Evolutionary conservation across 2,888 invertebrate species (phyloP).

Genomic region (Megaustenia siamemsis): DNA sequence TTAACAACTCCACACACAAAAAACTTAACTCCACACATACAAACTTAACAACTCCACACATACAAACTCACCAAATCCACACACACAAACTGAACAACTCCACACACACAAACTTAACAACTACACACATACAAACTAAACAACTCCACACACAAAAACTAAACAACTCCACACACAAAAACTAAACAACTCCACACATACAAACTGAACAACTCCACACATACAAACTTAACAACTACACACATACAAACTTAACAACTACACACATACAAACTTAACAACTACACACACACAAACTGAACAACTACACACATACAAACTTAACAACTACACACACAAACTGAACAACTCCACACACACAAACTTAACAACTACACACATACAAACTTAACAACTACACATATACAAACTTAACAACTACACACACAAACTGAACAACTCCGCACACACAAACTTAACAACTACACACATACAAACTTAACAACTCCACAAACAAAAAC

Average conservation of each 20-base stretch:
- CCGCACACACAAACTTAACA: neutral
- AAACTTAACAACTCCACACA: no score
- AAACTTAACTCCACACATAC: no score
- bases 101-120: neutral
- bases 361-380: neutral
- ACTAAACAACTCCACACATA: no score
- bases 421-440: neutral
- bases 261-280: no score
- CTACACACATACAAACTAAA: neutral
- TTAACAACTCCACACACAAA: no score
- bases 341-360: no score
- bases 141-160: neutral
- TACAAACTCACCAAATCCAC: neutral
- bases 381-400: neutral
- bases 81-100: neutral
- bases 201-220: no score
- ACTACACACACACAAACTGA: no score
- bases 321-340: no score
- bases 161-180: neutral
- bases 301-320: no score
- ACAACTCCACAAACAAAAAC: neutral
- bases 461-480: neutral
- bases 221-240: no score
- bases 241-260: no score
- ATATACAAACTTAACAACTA: neutral